Evolutionary conservation across 2,113 vertebrate genomes (phyloP).

Genomic region (Hippocampus barbouri): DNA sequence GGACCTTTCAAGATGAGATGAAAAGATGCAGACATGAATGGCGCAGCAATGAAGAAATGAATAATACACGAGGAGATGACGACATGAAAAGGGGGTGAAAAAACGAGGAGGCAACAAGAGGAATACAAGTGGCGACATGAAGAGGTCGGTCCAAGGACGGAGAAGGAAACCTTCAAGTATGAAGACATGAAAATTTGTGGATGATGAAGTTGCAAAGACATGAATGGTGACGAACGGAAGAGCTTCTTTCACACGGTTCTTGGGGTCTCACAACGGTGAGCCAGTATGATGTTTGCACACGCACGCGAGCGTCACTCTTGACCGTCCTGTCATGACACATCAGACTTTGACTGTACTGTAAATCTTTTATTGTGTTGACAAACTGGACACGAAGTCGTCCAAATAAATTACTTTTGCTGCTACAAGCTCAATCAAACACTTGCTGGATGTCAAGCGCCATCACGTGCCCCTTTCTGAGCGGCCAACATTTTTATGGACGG

Average conservation of each 20-base stretch:
- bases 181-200: too few relatives aligned
- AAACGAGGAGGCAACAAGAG: too few relatives aligned
- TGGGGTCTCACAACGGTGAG: too few relatives aligned
- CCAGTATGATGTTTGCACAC: too few relatives aligned
- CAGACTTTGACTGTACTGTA: background rate
- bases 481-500: background rate
- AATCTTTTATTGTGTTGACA: background rate
- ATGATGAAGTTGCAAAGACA: background rate
- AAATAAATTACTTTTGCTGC: constrained; percentile 4
- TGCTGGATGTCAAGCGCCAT: background rate
- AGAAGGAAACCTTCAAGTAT: too few relatives aligned
- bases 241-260: too few relatives aligned
- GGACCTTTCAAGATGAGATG: background rate
- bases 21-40: background rate
- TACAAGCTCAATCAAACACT: background rate
- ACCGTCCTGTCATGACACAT: background rate
- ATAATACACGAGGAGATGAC: background rate
- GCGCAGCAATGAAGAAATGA: background rate
- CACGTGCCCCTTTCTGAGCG: background rate
- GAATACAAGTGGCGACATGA: too few relatives aligned
- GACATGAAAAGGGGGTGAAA: too few relatives aligned
- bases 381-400: background rate
- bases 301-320: background rate
- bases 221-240: background rate
- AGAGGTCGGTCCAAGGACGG: too few relatives aligned